Base-by-base conservation (phyloP, 2,888 invertebrate species). In the Cerastis rubricosa region DNA sequence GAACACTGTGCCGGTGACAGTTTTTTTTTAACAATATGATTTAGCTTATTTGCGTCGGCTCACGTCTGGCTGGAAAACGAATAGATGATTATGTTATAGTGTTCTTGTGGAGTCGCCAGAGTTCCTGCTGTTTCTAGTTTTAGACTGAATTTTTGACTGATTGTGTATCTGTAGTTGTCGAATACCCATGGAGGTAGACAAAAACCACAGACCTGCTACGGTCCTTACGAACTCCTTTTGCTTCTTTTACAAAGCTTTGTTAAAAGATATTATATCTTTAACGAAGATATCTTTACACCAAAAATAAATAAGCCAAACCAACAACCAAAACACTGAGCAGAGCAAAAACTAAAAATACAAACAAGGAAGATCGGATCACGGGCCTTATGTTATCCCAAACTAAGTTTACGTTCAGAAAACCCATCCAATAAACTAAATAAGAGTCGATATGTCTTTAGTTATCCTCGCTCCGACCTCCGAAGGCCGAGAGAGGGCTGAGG, bases 371-470 rank as follows among this genome's bases (percentile, higher is more conserved):
- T 84, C 81, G 85, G 67, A 80, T 79, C 84, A 73, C 45, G 61
- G 71, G 76, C 74, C 85, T 69, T 81, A 70, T 80, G 78, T 83
- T 83, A 86, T 81, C 87, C 84, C 78, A 76, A 88, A 87, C 88
- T 81, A 80, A 88, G 87, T 87, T 86, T 81, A 78, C 75, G 80
- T 78, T 81, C 78, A 78, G 65, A 78, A 78, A 79, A 85, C 83
- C 87, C 82, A 78, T 88, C 76, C 87, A 85, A 88, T 88, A 87
- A 88, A 88, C 81, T 87, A 88, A 88, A 88, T 82, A 88, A 87
- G 85, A 86, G 81, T 81, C 86, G 84, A 88, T 87, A 86, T 87
- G 86, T 88, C 87, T 88, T 86, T 85, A 86, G 87, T 84, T 85
- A 87, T 76, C 85, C 87, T 76, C 70, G 65, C 75, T 70, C 73